Evolutionary conservation across 2,888 invertebrate species (phyloP).

Genomic region (Epirrhoe tristata): DNA sequence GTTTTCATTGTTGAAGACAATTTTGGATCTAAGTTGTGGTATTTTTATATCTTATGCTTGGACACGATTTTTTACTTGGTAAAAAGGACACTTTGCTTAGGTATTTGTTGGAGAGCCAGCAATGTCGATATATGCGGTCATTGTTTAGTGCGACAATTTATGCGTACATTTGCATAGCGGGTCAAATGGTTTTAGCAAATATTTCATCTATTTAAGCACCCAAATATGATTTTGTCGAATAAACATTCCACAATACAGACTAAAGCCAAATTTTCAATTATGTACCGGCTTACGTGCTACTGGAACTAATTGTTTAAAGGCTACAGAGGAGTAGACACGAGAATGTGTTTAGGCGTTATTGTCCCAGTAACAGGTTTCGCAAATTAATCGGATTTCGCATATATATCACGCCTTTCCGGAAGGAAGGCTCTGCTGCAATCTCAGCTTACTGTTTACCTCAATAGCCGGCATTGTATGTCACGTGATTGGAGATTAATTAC

Average conservation of each 20-base stretch:
- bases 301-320: constrained; percentile 60
- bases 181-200: constrained; percentile 26
- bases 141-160: constrained; percentile 12
- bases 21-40: constrained; percentile 1
- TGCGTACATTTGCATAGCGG: constrained; percentile 14
- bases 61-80: neutral
- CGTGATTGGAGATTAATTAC: constrained; percentile 31
- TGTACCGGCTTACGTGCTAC: constrained; percentile 48
- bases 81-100: neutral
- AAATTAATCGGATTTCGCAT: constrained; percentile 76
- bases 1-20: constrained; percentile 27
- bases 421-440: constrained; percentile 51
- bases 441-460: constrained; percentile 46
- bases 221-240: constrained; percentile 26
- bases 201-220: constrained; percentile 23
- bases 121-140: constrained; percentile 1
- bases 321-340: constrained; percentile 57
- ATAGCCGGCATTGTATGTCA: constrained; percentile 44
- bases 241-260: constrained; percentile 21
- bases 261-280: constrained; percentile 55
- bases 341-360: constrained; percentile 73
- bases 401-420: constrained; percentile 65
- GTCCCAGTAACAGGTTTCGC: constrained; percentile 68
- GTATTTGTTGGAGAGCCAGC: neutral
- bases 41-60: neutral